A percentile compares a stretch with the other conserved stretches of the same genome.
Conservation (phyloP, 2,888 invertebrate species). For the Dryocosmus kuriphilus region DNA sequence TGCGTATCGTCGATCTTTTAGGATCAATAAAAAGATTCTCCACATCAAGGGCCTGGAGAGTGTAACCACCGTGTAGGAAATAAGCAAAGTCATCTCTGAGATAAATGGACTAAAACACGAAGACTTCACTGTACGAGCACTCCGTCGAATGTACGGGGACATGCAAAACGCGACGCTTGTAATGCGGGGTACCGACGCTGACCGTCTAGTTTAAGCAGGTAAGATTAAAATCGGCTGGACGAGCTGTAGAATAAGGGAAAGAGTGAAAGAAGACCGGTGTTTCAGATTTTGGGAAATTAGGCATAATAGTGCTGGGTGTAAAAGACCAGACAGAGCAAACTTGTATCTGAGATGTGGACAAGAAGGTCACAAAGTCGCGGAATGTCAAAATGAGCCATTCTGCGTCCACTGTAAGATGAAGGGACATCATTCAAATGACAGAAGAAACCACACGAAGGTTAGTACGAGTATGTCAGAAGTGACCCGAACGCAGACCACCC, state of each 20-base stretch:
- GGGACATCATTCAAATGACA: conserved; percentile 7
- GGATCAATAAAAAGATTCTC: too few species aligned
- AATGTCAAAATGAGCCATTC: conserved; percentile 49
- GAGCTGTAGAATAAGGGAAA: conserved; percentile 48
- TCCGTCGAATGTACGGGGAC: conserved; percentile 51
- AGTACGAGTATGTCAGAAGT: neutral
- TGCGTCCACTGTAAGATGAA: conserved; percentile 52
- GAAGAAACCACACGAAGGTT: neutral
- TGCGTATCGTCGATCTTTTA: too few species aligned
- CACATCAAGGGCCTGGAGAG: too few species aligned
- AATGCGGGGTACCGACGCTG: conserved; percentile 9
- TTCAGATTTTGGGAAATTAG: conserved; percentile 53
- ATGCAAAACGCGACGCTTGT: conserved; percentile 50
- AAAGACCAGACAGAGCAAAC: conserved; percentile 50
- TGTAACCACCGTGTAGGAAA: too few species aligned
- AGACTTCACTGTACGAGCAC: too few species aligned
- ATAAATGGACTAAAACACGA: too few species aligned
- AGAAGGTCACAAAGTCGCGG: too few species aligned
- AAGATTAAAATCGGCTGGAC: conserved; percentile 45
- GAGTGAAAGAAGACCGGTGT: conserved; percentile 46
- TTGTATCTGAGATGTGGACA: conserved; percentile 55
- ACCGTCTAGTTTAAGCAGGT: neutral
- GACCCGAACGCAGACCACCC: neutral
- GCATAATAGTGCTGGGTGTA: conserved; percentile 50
- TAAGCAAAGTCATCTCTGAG: too few species aligned